Evolutionary conservation across 1,140 invertebrate species (phyloP).

Genomic region (Venturia canescens): DNA sequence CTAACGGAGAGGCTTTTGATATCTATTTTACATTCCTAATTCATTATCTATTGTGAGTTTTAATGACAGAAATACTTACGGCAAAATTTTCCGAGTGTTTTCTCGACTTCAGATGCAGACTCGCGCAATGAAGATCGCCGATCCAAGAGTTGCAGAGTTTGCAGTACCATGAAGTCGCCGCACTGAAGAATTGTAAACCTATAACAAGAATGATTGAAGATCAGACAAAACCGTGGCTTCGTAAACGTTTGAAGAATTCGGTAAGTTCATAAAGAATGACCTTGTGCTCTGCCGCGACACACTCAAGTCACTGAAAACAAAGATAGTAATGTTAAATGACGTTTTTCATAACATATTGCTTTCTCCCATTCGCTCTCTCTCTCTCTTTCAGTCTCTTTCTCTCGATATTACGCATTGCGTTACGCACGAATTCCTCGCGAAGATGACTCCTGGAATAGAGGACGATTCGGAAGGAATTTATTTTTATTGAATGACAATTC

Average conservation of each 20-base stretch:
- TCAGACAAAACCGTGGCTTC: constrained; percentile 41
- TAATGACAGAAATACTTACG: constrained; percentile 78
- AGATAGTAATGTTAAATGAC: constrained; percentile 67
- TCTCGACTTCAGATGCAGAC: constrained; percentile 87
- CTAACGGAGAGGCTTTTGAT: too few relatives aligned
- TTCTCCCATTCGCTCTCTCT: neutral
- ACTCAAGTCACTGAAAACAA: constrained; percentile 72
- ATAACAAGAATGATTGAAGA: constrained; percentile 67
- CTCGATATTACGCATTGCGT: constrained; percentile 24
- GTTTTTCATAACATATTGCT: constrained; percentile 47
- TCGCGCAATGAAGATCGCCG: constrained; percentile 91
- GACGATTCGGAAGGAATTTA: neutral
- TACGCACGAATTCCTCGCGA: neutral
- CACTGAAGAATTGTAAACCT: constrained; percentile 91
- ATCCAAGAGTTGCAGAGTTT: constrained; percentile 91
- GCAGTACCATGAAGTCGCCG: constrained; percentile 92
- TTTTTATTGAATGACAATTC: constrained; percentile 11
- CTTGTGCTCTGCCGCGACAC: constrained; percentile 71
- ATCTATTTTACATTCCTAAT: too few relatives aligned
- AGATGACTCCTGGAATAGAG: constrained; percentile 36
- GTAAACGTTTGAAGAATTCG: constrained; percentile 44
- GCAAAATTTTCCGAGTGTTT: constrained; percentile 87
- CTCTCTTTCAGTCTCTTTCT: constrained; percentile 16
- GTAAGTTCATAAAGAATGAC: constrained; percentile 70
- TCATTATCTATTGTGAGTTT: neutral